Evolutionary conservation across 1,140 invertebrate species (phyloP).

Genomic region (Doryteuthis pealeii): DNA sequence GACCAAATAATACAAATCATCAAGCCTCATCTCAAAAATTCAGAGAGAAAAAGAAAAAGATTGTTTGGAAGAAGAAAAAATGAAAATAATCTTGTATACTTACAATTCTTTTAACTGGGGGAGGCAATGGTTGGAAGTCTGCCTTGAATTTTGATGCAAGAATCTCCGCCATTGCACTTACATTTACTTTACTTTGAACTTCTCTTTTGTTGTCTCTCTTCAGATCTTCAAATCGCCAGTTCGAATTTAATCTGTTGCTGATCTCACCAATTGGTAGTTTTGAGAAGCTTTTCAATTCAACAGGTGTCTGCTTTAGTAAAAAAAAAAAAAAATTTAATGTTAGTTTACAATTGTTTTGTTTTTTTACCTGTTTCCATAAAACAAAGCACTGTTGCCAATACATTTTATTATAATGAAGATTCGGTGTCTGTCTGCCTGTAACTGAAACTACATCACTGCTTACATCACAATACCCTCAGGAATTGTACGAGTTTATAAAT

Average conservation of each 20-base stretch:
- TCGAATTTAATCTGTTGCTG: conserved; percentile 38
- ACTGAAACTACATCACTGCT: no score
- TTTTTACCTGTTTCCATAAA: no score
- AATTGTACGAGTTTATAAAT: no score
- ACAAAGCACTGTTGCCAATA: no score
- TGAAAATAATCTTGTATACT: background rate
- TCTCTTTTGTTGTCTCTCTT: conserved; percentile 24
- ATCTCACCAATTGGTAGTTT: conserved; percentile 50
- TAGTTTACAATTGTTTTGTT: no score
- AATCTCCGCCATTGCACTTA: conserved; percentile 80
- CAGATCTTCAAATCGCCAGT: conserved; percentile 23
- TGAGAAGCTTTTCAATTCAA: conserved; percentile 38
- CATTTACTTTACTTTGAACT: conserved; percentile 73
- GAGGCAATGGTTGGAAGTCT: conserved; percentile 24
- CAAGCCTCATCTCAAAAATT: no score
- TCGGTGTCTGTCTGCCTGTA: no score
- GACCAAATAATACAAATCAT: no score
- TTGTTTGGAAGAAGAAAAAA: background rate
- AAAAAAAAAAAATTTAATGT: conserved; percentile 7
- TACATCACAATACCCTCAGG: no score
- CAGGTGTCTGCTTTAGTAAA: conserved; percentile 9
- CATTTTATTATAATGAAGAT: no score
- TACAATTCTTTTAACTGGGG: conserved; percentile 25
- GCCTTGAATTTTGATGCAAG: conserved; percentile 56
- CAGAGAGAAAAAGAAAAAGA: no score